These are phyloP conservation scores for Myrmophylax atrothorax DNA, from an alignment of 2,113 vertebrate species.

Conservation along the genomic window DNA sequence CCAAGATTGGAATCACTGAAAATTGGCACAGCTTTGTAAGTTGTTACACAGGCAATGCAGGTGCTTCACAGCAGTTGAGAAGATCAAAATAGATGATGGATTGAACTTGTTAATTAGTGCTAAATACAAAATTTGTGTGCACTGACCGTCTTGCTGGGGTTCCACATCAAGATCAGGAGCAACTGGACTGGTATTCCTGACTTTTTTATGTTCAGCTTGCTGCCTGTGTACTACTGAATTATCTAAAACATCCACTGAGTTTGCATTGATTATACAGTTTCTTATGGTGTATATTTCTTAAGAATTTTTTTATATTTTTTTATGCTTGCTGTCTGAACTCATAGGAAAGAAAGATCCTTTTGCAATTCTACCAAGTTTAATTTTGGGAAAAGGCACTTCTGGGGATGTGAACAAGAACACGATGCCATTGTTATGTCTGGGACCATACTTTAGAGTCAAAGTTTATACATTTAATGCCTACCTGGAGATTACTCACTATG, in stretches of 20 bases:
- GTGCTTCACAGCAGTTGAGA: not conserved
- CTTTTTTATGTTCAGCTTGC: not conserved
- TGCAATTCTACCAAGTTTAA: not conserved
- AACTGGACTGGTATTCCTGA: not conserved
- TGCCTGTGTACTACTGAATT: not conserved
- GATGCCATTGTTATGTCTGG: not conserved
- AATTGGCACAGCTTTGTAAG: not conserved
- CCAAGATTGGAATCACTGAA: not conserved
- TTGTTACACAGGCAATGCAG: not conserved
- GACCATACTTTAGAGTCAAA: not conserved
- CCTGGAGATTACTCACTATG: not conserved
- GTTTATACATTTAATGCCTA: not conserved
- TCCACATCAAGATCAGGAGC: not conserved
- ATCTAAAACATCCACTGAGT: constrained; percentile 15
- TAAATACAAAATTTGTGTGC: not conserved
- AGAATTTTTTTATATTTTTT: not conserved
- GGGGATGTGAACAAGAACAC: not conserved
- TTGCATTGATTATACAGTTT: constrained; percentile 4
- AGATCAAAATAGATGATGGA: not conserved
- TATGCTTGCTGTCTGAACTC: not conserved
- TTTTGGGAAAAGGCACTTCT: constrained; percentile 10
- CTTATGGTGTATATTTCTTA: not conserved
- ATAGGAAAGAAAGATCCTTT: not conserved
- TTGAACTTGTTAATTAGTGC: constrained; percentile 11
- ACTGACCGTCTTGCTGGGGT: not conserved